Conservation (phyloP, 2,888 invertebrate species). For the Latheticus oryzae region DNA sequence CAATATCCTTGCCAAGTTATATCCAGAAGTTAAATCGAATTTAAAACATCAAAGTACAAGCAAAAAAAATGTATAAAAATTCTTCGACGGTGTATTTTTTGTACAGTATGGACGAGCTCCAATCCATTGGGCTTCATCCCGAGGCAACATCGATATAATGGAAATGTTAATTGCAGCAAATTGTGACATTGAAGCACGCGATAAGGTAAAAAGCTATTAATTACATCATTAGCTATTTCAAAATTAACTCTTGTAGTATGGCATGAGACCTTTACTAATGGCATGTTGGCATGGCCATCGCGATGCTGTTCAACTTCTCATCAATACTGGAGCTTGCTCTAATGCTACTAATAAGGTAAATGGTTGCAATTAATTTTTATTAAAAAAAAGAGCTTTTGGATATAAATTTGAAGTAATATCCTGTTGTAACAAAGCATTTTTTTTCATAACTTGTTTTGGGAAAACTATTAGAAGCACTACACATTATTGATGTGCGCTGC, state of each 20-base stretch:
- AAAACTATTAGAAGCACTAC: constrained; percentile 79
- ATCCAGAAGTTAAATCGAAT: too few species aligned
- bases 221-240: constrained; percentile 3
- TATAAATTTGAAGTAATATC: too few species aligned
- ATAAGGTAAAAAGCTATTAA: constrained; percentile 74
- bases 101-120: constrained; percentile 82
- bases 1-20: too few species aligned
- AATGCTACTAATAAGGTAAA: constrained; percentile 78
- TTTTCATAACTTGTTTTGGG: constrained; percentile 39
- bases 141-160: constrained; percentile 79
- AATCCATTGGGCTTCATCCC: constrained; percentile 80
- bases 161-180: constrained; percentile 77
- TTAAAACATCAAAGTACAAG: too few species aligned
- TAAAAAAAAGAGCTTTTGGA: too few species aligned
- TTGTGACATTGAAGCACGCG: constrained; percentile 79
- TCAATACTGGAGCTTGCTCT: constrained; percentile 76
- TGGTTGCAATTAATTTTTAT: neutral
- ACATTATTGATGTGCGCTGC: constrained; percentile 82
- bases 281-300: constrained; percentile 80
- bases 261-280: constrained; percentile 80
- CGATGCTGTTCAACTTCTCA: constrained; percentile 76
- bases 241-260: constrained; percentile 69
- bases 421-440: too few species aligned
- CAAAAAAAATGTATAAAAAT: too few species aligned
- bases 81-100: too few species aligned